These are phyloP conservation scores for Dione vanillae DNA, from an alignment of 2,888 invertebrate genomes.

Conservation along the genomic window DNA sequence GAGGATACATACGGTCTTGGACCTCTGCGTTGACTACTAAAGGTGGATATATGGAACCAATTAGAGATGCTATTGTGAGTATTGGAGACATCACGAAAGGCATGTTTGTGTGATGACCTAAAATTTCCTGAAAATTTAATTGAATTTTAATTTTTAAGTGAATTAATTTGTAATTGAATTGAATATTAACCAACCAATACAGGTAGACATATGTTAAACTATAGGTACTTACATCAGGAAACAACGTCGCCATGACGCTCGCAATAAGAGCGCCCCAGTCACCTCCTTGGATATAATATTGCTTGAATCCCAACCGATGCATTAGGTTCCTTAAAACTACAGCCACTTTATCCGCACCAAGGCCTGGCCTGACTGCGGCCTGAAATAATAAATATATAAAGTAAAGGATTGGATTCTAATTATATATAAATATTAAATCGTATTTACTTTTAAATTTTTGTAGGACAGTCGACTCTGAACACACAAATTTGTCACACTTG, in stretches of 20 bases:
- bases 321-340: constrained; percentile 87
- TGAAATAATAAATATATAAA: constrained; percentile 44
- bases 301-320: constrained; percentile 86
- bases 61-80: constrained; percentile 60
- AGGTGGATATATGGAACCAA: constrained; percentile 84
- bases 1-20: constrained; percentile 63
- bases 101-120: constrained; percentile 86
- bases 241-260: constrained; percentile 66
- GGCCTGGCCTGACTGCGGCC: constrained; percentile 83
- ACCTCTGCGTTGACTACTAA: constrained; percentile 75
- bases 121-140: constrained; percentile 67
- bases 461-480: too few relatives aligned
- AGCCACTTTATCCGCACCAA: constrained; percentile 75
- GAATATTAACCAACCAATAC: too few relatives aligned
- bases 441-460: too few relatives aligned
- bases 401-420: too few relatives aligned
- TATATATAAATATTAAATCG: too few relatives aligned
- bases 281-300: constrained; percentile 88
- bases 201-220: too few relatives aligned
- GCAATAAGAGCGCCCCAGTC: constrained; percentile 90
- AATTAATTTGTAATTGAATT: too few relatives aligned
- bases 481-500: too few relatives aligned
- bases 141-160: too few relatives aligned
- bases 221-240: constrained; percentile 64
- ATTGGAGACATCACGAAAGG: constrained; percentile 56